phyloP scores from a whole-genome alignment of 2,113 vertebrate genomes.

The Eudyptes chrysolophus region DNA sequence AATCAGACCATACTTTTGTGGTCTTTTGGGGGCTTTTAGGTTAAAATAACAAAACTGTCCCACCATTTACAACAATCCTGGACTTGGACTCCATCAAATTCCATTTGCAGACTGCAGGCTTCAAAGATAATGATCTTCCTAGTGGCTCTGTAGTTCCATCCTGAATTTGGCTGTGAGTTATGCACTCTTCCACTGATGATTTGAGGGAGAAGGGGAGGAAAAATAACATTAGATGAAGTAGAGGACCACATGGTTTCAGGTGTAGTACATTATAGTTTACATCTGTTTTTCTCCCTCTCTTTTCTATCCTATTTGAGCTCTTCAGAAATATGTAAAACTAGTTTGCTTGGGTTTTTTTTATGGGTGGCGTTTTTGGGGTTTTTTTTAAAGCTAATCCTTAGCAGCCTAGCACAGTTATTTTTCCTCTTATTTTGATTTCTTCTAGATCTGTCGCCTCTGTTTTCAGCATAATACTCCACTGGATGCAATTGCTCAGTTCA shows the following conservation, averaged over 20 bases:
- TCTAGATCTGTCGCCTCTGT: constrained; percentile 94
- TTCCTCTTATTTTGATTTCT: background rate
- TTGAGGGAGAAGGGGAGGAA: background rate
- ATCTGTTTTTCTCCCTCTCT: background rate
- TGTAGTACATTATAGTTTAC: background rate
- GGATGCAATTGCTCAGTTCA: constrained; percentile 96
- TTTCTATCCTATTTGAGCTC: background rate
- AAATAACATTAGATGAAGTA: background rate
- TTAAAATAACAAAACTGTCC: background rate
- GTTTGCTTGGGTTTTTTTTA: background rate
- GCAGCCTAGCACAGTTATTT: background rate
- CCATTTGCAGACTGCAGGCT: background rate
- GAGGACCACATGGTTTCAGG: background rate
- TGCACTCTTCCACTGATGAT: background rate
- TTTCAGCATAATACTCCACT: constrained; percentile 97
- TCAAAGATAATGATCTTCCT: background rate
- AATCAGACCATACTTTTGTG: background rate
- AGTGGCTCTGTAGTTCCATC: background rate
- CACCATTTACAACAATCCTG: background rate
- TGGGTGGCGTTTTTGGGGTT: fast-evolving
- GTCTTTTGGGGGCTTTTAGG: background rate
- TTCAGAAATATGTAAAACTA: background rate
- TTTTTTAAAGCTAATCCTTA: background rate
- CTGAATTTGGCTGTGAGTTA: background rate
- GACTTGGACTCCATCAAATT: background rate